These are phyloP conservation scores for Sebastolobus altivelis DNA, from an alignment of 2,797 vertebrate genomes.

Conservation along the genomic window DNA sequence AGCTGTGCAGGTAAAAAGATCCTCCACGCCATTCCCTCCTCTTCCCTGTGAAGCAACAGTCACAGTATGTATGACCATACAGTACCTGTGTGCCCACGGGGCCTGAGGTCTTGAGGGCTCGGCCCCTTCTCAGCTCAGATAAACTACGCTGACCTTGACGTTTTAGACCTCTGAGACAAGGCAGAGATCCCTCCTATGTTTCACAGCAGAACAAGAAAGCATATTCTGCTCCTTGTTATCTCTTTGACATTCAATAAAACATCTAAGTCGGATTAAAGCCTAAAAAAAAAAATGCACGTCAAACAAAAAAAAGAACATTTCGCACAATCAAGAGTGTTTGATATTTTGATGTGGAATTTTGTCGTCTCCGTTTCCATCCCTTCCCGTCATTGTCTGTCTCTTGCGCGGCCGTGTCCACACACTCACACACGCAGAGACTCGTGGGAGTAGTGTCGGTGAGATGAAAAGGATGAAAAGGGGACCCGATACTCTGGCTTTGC, in stretches of 20 bases:
- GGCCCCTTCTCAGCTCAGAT: constrained; percentile 22
- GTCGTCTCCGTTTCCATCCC: constrained; percentile 14
- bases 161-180: constrained; percentile 19
- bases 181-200: background rate
- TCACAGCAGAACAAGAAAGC: constrained; percentile 28
- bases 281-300: constrained; percentile 5
- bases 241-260: constrained; percentile 21
- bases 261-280: background rate
- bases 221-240: constrained; percentile 24
- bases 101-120: constrained; percentile 25
- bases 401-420: constrained; percentile 10
- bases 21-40: background rate
- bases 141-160: constrained; percentile 51
- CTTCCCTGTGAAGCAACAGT: background rate
- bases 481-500: constrained; percentile 41
- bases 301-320: background rate
- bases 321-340: constrained; percentile 13
- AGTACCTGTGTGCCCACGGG: background rate
- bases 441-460: constrained; percentile 44
- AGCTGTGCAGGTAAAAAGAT: constrained; percentile 38
- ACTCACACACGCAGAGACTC: constrained; percentile 41
- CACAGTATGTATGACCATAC: background rate
- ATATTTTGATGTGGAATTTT: constrained; percentile 29
- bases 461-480: constrained; percentile 60
- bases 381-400: constrained; percentile 25